These are phyloP conservation scores for Diabrotica undecimpunctata DNA, from an alignment of 1,140 invertebrate species.

Conservation along the genomic window DNA sequence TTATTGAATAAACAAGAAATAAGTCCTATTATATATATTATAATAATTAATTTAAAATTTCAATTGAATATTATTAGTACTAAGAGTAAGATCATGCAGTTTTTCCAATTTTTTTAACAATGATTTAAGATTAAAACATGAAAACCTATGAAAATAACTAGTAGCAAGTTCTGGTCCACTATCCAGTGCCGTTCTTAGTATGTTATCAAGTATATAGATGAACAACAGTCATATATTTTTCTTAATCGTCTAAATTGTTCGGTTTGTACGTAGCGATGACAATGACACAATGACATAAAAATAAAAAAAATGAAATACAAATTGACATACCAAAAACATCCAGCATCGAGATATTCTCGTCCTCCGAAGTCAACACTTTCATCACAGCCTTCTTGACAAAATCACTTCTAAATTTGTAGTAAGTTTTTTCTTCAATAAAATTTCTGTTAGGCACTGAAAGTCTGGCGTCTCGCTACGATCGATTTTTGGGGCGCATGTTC, in stretches of 20 bases:
- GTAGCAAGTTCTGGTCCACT: too few relatives aligned
- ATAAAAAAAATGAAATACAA: neutral
- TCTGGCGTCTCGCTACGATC: slow-evolving; percentile 19
- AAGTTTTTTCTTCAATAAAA: slow-evolving; percentile 15
- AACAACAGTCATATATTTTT: neutral
- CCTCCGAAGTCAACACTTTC: neutral
- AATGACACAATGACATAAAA: neutral
- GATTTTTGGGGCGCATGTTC: slow-evolving; percentile 18
- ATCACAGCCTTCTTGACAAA: neutral
- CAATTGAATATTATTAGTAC: too few relatives aligned
- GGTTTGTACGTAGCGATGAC: neutral
- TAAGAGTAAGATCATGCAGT: too few relatives aligned
- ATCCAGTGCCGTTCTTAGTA: too few relatives aligned
- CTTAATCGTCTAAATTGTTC: neutral
- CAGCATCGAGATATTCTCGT: neutral
- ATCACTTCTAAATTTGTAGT: slow-evolving; percentile 1
- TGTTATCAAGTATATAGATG: too few relatives aligned
- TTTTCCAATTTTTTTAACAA: too few relatives aligned
- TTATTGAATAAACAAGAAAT: too few relatives aligned
- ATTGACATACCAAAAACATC: slow-evolving; percentile 3
- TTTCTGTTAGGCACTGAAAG: slow-evolving; percentile 15
- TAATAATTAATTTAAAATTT: too few relatives aligned
- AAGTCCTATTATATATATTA: too few relatives aligned
- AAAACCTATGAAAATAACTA: too few relatives aligned
- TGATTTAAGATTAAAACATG: too few relatives aligned